These are phyloP conservation scores for Cydia splendana DNA, from an alignment of 1,140 invertebrate species.

Conservation along the genomic window DNA sequence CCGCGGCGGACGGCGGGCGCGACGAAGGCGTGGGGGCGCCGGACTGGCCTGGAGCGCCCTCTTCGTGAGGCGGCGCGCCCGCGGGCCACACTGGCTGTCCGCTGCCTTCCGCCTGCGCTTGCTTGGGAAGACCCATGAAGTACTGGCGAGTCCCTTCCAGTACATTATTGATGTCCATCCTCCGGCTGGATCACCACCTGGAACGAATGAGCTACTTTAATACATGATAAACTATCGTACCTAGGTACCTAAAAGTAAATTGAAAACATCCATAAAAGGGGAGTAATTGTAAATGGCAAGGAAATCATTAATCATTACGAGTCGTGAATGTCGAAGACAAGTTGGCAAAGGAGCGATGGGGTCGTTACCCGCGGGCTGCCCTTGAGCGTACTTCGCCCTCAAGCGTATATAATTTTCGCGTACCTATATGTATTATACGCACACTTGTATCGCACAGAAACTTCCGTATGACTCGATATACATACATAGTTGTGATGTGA, in stretches of 20 bases:
- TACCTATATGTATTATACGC: slow-evolving; percentile 7
- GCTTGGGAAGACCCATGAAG: slow-evolving; percentile 87
- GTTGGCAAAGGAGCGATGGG: slow-evolving; percentile 54
- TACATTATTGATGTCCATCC: slow-evolving; percentile 89
- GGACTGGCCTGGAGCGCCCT: slow-evolving; percentile 72
- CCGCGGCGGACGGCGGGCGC: slow-evolving; percentile 67
- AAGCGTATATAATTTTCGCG: slow-evolving; percentile 24
- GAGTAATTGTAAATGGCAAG: slow-evolving; percentile 10
- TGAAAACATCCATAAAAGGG: slow-evolving; percentile 20
- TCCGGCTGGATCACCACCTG: slow-evolving; percentile 62
- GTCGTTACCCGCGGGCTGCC: slow-evolving; percentile 68
- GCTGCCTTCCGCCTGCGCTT: slow-evolving; percentile 71
- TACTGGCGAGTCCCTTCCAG: slow-evolving; percentile 89
- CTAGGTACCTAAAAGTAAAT: slow-evolving; percentile 7
- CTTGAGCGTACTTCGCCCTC: slow-evolving; percentile 73
- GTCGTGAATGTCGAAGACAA: slow-evolving; percentile 29
- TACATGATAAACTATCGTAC: background rate
- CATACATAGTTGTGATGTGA: slow-evolving; percentile 29
- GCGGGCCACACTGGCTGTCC: slow-evolving; percentile 69
- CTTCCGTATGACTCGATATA: slow-evolving; percentile 43
- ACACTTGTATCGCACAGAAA: slow-evolving; percentile 37
- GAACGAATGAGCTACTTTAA: slow-evolving; percentile 43
- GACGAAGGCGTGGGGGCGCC: slow-evolving; percentile 64
- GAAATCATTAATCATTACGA: slow-evolving; percentile 17
- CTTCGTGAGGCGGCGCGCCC: slow-evolving; percentile 63